Evolutionary conservation across 2,888 invertebrate genomes (phyloP), one percentile per base, ranked within the genome.

Genomic region (Drosophila mulleri): DNA sequence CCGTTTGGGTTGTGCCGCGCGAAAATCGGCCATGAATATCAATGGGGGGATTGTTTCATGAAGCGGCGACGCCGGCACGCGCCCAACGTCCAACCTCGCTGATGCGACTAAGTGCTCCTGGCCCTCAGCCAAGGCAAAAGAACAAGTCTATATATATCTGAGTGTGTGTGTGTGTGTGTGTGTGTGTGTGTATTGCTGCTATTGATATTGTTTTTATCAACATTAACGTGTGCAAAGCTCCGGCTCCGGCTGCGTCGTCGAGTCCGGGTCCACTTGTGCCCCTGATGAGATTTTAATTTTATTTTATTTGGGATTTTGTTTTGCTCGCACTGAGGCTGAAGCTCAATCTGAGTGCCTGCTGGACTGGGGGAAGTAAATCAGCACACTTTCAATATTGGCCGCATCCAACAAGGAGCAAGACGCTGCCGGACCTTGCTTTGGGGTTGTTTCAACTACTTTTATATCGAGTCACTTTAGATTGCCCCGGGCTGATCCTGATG

Each of bases 251-350:
- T 42, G 59, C 41, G 41, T 23, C 37, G 26, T 61, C 60, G 67
- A 66, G 63, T 42, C 42, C 44, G 58, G 65, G 70, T 32, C 42
- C 89, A 89, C 89, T 84, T 89, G 78, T 83, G 84, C 84, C 85
- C 76, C 86, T 88, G 87, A 88, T 88, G 90, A 77, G 90, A 84
- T 89, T 89, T 89, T 86, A 82, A 83, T 89, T 90, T 89, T 91
- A 83, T 84, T 87, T 82, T 85, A 74, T 66, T 66, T 66, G 77
- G 77, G 71, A 71, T 85, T 88, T 61, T 68, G 73, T 69, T 75
- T 77, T 72, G 72, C 62, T 62, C 48, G 45, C 60, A 18, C 44
- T 67, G 69, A 58, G 29, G 12, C 58, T 6, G 44, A 32, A 7
- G 8, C 82, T 66, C 56, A 76, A n/a, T n/a, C 41, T n/a, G 41